Base-by-base conservation (phyloP, 2,113 vertebrate genomes). In the Neopipo cinnamomea region DNA sequence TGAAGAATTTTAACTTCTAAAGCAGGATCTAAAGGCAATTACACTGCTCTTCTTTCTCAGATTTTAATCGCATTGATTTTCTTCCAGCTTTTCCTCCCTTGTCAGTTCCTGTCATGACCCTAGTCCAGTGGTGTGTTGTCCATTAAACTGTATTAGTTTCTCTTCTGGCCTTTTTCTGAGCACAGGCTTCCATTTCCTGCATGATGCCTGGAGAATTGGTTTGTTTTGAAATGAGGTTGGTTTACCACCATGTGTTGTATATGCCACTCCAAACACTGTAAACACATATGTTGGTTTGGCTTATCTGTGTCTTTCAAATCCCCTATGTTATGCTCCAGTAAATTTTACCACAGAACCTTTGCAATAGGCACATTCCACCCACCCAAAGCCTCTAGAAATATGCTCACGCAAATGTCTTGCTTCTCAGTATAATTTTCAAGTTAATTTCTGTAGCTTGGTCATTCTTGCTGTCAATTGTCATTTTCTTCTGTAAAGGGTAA, bases 331-430 rank as follows among this genome's bases (percentile, higher is more conserved):
- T 33, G 82, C 78, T 88, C 67, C 88, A 88, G 71, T 61, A 94
- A 85, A 73, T 88, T 91, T 88, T 82, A 94, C 85, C 85, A 73
- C 66, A 85, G 74, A 88, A 88, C 39, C 35, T 82, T 82, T 93
- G 66, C 81, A 93, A 75, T 17, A 95, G 62, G 62, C 49, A 66
- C 82, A 76, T 90, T 90, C 62, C 75, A 66, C 31, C 23, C 62
- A 66, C 28, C 14, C 3, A 0, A 88, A 85, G 44, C 20, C 50
- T 70, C 22, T 30, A 62, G 49, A 88, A 83, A 88, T 53, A 82
- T 5, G 14, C 52, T 89, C 55, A 65, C 0, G 0, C 46, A 89
- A 76, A 85, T 3, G 0, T 73, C 44, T 82, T 72, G 6, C 37
- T 89, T 61, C 74, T 85, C 70, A 42, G 30, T 47, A 62, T 56